Conservation (phyloP, 2,797 vertebrate species). For the Ptychobarbus kaznakovi region DNA sequence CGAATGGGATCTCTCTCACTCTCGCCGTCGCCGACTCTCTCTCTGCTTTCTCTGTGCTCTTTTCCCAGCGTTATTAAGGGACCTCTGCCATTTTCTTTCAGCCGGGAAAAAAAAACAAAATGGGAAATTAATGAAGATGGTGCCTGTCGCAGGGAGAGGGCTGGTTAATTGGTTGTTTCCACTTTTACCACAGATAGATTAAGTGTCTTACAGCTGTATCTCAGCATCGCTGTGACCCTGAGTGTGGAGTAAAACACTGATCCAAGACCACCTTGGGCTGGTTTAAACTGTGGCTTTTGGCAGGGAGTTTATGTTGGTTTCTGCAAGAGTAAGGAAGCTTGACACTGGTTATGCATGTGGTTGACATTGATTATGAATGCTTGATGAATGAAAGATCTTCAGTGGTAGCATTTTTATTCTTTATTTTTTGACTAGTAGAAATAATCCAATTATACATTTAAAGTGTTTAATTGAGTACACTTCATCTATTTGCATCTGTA, state of each 20-base stretch:
- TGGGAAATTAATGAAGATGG: conserved; percentile 47
- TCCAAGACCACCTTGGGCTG: not conserved
- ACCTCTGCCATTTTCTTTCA: conserved; percentile 50
- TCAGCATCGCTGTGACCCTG: conserved; percentile 10
- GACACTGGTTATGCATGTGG: not conserved
- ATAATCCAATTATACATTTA: no score
- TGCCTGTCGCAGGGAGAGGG: conserved; percentile 30
- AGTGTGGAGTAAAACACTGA: not conserved
- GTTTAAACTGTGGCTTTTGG: not conserved
- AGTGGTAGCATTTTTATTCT: not conserved
- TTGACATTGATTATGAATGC: not conserved
- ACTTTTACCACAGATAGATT: conserved; percentile 18
- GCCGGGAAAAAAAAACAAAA: not conserved
- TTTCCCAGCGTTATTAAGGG: conserved; percentile 43
- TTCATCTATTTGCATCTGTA: not conserved
- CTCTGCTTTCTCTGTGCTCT: conserved; percentile 49
- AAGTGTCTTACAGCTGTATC: conserved; percentile 25
- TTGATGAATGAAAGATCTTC: not conserved
- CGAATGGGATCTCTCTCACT: conserved; percentile 65
- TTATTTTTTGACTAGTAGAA: no score
- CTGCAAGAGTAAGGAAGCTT: not conserved
- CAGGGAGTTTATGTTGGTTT: not conserved
- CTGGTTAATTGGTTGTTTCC: conserved; percentile 49
- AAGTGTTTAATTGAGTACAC: not conserved
- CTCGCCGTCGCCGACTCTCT: conserved; percentile 15